Base-by-base conservation (phyloP, 2,888 invertebrate species). In the Gerris lacustris region DNA sequence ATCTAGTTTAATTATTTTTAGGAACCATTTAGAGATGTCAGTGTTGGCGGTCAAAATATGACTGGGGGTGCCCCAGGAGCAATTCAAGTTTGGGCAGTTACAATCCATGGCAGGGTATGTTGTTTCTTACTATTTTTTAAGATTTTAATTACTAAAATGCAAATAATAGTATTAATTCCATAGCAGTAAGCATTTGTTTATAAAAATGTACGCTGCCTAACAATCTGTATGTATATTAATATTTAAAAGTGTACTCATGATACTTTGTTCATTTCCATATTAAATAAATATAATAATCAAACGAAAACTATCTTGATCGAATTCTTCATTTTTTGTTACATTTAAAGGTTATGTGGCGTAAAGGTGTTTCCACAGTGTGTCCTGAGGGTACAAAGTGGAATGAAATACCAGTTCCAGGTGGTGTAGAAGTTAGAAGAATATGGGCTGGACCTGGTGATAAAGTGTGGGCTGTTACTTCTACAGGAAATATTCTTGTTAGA, bases 1-100 rank as follows among this genome's bases (percentile, higher is more conserved):
- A 31, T 31, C 31, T 31, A 31, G 31, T 31, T 31, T 31, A 31
- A 31, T 31, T 31, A 15, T 72, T 80, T 82, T 73, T 75, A 90
- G 84, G 95, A 96, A 79, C 95, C 95, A 6, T 95, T 96, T 78
- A 93, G 94, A 78, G 94, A 95, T 83, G 87, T 96, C 67, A 86
- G 90, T 72, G 88, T 94, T 76, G 94, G 95, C 55, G 94, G 95
- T 44, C 88, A 89, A 78, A 87, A 87, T 78, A 85, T 94, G 75
- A 88, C 92, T 68, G 91, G 91, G 78, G 89, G 89, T 43, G 84
- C 86, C 73, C 83, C 86, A 17, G 92, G 92, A 44, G 77, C 86
- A 63, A 84, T 94, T 77, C 83, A 90, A 72, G 94, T 96, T 7
- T 96, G 96, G 96, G 92, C 94, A 9, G 91, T 96, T 69, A 96